Conservation (phyloP, 2,113 vertebrate genomes). For the Anoplopoma fimbria region DNA sequence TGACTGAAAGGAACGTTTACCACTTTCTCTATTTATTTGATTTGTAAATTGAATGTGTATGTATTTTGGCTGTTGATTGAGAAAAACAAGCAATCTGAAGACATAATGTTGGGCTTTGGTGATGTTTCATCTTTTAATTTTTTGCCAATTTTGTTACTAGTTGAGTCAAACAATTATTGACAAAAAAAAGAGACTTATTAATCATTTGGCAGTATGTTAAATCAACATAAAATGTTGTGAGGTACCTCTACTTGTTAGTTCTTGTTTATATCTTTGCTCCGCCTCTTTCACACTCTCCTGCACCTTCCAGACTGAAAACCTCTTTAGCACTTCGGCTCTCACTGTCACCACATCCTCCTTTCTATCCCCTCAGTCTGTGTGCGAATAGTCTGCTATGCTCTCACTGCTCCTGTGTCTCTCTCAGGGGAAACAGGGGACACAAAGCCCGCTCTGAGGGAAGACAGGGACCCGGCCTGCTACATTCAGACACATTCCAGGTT, state of each 20-base stretch:
- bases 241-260: neutral
- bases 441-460: slow-evolving; percentile 77
- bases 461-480: slow-evolving; percentile 75
- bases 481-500: slow-evolving; percentile 86
- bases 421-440: slow-evolving; percentile 65
- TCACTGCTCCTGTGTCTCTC: slow-evolving; percentile 29
- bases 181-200: neutral
- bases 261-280: neutral
- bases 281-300: slow-evolving; percentile 27
- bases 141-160: neutral
- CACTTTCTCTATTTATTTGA: neutral
- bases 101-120: neutral
- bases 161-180: neutral
- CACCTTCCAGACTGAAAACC: slow-evolving; percentile 18
- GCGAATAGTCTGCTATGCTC: slow-evolving; percentile 28
- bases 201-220: neutral
- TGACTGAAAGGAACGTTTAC: neutral
- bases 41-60: neutral
- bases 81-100: neutral
- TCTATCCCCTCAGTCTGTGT: slow-evolving; percentile 2
- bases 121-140: neutral
- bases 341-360: slow-evolving; percentile 49
- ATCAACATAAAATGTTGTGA: neutral
- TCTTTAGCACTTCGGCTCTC: slow-evolving; percentile 35
- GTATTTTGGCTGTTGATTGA: neutral